These are phyloP conservation scores for Megaptera novaeangliae DNA, from an alignment of 2,113 vertebrate genomes.

Conservation along the genomic window DNA sequence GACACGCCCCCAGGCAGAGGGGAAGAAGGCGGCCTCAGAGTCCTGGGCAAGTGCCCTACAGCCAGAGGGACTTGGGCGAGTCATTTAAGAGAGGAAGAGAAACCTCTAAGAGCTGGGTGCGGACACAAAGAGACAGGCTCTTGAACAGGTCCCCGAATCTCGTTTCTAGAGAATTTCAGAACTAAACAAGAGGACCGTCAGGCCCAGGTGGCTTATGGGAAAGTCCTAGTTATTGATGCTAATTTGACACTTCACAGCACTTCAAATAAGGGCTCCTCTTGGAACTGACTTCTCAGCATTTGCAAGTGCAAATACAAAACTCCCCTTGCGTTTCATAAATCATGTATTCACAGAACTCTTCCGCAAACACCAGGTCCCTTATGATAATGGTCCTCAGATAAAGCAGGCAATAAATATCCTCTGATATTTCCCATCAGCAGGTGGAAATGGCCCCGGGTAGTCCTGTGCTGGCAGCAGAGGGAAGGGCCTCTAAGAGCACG, in stretches of 20 bases:
- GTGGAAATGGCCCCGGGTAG: slow-evolving; percentile 25
- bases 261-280: not conserved
- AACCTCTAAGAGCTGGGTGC: fast-evolving
- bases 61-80: fast-evolving
- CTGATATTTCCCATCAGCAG: slow-evolving; percentile 65
- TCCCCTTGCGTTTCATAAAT: slow-evolving; percentile 44
- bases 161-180: fast-evolving
- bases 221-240: fast-evolving
- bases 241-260: fast-evolving
- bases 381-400: slow-evolving; percentile 59
- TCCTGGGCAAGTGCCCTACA: fast-evolving
- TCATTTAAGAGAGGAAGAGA: not conserved
- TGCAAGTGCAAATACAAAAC: slow-evolving; percentile 36
- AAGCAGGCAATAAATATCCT: slow-evolving; percentile 67
- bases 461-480: not conserved
- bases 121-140: not conserved
- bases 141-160: fast-evolving
- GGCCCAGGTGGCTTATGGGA: not conserved
- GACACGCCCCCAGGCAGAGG: not conserved
- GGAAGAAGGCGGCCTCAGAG: fast-evolving
- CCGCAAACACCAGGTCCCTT: slow-evolving; percentile 55
- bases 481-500: not conserved
- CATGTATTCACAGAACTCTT: slow-evolving; percentile 49
- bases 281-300: slow-evolving; percentile 46
- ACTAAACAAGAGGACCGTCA: fast-evolving